phyloP scores from a whole-genome alignment of 1,140 invertebrate genomes.

The Leptinotarsa defecta region DNA sequence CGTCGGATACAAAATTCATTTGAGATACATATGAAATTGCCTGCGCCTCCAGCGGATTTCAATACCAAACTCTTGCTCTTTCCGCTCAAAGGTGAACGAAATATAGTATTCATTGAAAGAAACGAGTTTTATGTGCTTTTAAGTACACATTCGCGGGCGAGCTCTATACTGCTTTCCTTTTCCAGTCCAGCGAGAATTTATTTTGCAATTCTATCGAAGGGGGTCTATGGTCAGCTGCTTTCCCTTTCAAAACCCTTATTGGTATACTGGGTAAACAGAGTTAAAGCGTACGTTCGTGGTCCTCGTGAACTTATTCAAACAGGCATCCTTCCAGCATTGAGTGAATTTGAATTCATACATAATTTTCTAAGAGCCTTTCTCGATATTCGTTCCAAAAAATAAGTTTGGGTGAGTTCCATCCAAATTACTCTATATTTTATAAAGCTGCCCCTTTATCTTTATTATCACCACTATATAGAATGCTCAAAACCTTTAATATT shows the following conservation, averaged over 20 bases:
- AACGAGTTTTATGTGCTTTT: slow-evolving; percentile 34
- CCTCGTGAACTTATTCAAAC: slow-evolving; percentile 8
- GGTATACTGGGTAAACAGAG: slow-evolving; percentile 54
- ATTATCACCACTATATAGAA: no score
- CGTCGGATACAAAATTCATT: slow-evolving; percentile 33
- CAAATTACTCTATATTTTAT: no score
- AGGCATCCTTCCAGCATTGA: neutral
- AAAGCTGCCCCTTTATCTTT: no score
- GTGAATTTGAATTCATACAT: slow-evolving; percentile 24
- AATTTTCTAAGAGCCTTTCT: neutral
- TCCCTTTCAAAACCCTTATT: slow-evolving; percentile 50
- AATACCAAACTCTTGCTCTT: slow-evolving; percentile 41
- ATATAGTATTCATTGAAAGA: slow-evolving; percentile 51
- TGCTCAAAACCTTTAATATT: no score
- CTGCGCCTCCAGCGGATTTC: slow-evolving; percentile 40
- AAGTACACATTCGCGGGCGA: neutral
- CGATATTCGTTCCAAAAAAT: no score
- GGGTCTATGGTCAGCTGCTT: slow-evolving; percentile 43
- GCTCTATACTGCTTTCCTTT: slow-evolving; percentile 7
- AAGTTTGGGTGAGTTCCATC: no score
- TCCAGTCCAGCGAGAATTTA: slow-evolving; percentile 35
- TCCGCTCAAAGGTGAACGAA: slow-evolving; percentile 39
- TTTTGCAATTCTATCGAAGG: slow-evolving; percentile 47
- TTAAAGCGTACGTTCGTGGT: slow-evolving; percentile 27
- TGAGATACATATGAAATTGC: slow-evolving; percentile 48